Conservation (phyloP, 2,797 vertebrate genomes). For the Tragelaphus eurycerus region DNA sequence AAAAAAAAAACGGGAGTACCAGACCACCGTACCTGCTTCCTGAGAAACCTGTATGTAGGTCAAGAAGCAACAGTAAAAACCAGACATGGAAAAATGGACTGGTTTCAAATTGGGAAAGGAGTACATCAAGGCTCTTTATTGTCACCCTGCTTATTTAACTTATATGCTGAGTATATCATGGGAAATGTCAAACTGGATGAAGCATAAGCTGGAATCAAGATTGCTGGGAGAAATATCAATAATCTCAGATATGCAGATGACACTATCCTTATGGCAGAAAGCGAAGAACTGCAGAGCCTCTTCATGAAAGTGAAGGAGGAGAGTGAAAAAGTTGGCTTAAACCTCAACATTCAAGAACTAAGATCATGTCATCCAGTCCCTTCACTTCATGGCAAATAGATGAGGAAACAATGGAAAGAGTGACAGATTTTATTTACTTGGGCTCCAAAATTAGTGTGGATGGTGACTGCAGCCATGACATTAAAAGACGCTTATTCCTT, state of each 20-base stretch:
- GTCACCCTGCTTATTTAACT: not conserved
- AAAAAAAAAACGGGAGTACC: not conserved
- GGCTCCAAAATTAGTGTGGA: not conserved
- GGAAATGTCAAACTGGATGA: not conserved
- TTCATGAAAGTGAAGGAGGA: not conserved
- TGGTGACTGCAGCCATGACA: not conserved
- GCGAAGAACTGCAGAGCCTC: not conserved
- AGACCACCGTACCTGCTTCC: not conserved
- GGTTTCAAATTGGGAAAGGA: not conserved
- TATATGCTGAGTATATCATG: not conserved
- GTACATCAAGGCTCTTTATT: not conserved
- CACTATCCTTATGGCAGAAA: not conserved
- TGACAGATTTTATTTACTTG: not conserved
- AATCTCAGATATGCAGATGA: not conserved
- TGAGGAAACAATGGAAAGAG: not conserved
- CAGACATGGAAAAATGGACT: not conserved
- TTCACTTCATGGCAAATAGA: not conserved
- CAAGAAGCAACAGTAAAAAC: not conserved
- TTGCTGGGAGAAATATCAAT: not conserved
- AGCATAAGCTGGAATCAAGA: not conserved
- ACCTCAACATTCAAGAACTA: not conserved
- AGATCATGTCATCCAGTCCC: not conserved
- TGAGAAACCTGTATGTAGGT: not conserved
- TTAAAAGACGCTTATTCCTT: not conserved
- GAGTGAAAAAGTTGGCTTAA: not conserved